Percentiles rank a stretch among this genome's conserved stretches.
These are phyloP conservation scores for Tiaroga cobitis DNA, from an alignment of 2,797 vertebrate species.

Conservation along the genomic window DNA sequence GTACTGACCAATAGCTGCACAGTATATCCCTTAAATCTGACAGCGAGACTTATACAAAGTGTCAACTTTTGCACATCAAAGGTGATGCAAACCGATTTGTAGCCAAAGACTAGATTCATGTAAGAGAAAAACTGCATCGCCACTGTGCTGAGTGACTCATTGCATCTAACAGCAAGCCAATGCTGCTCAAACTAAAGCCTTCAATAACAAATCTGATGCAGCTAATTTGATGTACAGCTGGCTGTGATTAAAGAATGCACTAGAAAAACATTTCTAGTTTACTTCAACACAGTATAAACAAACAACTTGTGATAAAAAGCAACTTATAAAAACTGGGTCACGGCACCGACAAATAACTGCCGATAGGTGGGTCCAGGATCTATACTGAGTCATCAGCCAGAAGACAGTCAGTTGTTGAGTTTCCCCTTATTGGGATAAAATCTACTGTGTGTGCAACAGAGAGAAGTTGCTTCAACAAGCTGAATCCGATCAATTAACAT, in stretches of 20 bases:
- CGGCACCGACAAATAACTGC: conserved; percentile 44
- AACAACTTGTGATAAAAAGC: conserved; percentile 49
- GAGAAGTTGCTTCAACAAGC: conserved; percentile 69
- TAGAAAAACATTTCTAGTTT: conserved; percentile 39
- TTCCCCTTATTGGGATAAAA: conserved; percentile 51
- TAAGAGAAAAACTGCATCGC: neutral
- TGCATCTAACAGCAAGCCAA: neutral
- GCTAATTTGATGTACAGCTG: neutral
- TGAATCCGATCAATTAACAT: conserved; percentile 72
- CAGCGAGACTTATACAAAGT: conserved; percentile 60
- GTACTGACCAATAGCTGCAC: conserved; percentile 59
- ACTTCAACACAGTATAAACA: conserved; percentile 47
- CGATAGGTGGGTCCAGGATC: conserved; percentile 41
- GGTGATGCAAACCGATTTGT: conserved; percentile 37
- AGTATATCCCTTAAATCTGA: conserved; percentile 56
- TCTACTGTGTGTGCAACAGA: conserved; percentile 56
- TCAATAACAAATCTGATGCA: neutral
- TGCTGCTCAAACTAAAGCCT: neutral
- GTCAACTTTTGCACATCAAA: conserved; percentile 50
- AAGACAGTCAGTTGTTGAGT: conserved; percentile 55
- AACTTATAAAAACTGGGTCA: conserved; percentile 55
- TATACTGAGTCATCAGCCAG: conserved; percentile 44
- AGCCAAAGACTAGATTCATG: neutral
- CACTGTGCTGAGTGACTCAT: neutral
- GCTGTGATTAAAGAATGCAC: conserved; percentile 16